Conservation (phyloP, 1,140 invertebrate species). For the Neodiprion fabricii region DNA sequence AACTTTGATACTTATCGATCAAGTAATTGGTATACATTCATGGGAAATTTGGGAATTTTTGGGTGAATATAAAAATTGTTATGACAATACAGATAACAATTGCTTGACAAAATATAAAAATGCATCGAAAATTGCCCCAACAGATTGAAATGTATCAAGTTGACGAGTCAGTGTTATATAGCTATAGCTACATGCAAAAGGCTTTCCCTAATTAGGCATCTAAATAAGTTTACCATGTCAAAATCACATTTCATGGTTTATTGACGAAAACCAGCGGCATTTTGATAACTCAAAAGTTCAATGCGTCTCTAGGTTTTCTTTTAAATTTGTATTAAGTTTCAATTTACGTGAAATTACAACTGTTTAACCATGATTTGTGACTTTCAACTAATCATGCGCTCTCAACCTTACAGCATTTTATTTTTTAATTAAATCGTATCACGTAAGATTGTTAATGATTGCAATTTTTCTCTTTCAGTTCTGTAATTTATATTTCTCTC, state of each 20-base stretch:
- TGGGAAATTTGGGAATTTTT: no score
- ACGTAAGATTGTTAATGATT: no score
- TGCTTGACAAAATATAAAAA: background rate
- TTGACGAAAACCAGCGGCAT: background rate
- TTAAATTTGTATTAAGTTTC: no score
- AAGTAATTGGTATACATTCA: no score
- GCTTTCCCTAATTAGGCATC: slow-evolving; percentile 10
- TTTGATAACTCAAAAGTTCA: background rate
- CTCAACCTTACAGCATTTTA: slow-evolving; percentile 1
- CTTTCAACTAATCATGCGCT: slow-evolving; percentile 7
- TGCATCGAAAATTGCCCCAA: slow-evolving; percentile 36
- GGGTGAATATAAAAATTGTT: background rate
- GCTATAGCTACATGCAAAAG: slow-evolving; percentile 15
- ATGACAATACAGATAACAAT: background rate
- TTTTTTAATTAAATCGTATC: background rate
- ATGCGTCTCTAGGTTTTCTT: no score
- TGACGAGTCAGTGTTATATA: slow-evolving; percentile 18
- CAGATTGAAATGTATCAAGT: slow-evolving; percentile 32
- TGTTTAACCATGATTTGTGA: slow-evolving; percentile 2
- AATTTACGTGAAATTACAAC: background rate
- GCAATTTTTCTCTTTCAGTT: background rate
- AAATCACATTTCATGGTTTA: slow-evolving; percentile 14
- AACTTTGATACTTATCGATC: no score
- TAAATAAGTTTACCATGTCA: slow-evolving; percentile 1
- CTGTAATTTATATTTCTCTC: background rate